Evolutionary conservation across 2,888 invertebrate genomes (phyloP).

Genomic region (Xanthorhoe spadicearia): DNA sequence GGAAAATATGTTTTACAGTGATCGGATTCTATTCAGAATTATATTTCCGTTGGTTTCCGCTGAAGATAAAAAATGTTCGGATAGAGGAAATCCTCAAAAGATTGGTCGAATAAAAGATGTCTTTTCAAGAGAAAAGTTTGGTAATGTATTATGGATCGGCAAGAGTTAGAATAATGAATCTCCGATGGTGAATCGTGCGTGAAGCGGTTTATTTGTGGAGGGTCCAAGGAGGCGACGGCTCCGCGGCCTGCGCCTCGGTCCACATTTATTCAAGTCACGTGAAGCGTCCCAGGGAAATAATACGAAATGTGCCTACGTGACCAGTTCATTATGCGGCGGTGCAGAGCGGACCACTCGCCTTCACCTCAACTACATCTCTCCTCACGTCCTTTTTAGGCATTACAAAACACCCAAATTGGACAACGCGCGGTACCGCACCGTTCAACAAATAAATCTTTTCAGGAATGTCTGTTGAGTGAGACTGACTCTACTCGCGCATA

Average conservation of each 20-base stretch:
- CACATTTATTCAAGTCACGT: conserved; percentile 82
- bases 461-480: conserved; percentile 53
- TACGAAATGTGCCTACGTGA: conserved; percentile 85
- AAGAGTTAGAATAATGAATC: conserved; percentile 83
- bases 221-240: conserved; percentile 70
- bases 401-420: conserved; percentile 57
- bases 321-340: conserved; percentile 82
- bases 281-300: conserved; percentile 84
- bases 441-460: conserved; percentile 59
- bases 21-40: conserved; percentile 13
- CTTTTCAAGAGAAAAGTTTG: conserved; percentile 56
- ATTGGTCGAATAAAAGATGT: conserved; percentile 55
- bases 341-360: conserved; percentile 66
- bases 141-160: conserved; percentile 71
- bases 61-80: conserved; percentile 44
- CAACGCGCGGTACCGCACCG: conserved; percentile 61
- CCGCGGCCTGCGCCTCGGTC: conserved; percentile 57
- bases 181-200: conserved; percentile 81
- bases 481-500: conserved; percentile 30
- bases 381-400: conserved; percentile 54
- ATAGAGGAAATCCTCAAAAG: conserved; percentile 42
- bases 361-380: conserved; percentile 52
- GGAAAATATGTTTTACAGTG: conserved; percentile 13
- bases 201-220: conserved; percentile 84
- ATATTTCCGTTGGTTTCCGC: conserved; percentile 30